phyloP scores from a whole-genome alignment of 2,113 vertebrate genomes.

The Pterophyllum scalare region DNA sequence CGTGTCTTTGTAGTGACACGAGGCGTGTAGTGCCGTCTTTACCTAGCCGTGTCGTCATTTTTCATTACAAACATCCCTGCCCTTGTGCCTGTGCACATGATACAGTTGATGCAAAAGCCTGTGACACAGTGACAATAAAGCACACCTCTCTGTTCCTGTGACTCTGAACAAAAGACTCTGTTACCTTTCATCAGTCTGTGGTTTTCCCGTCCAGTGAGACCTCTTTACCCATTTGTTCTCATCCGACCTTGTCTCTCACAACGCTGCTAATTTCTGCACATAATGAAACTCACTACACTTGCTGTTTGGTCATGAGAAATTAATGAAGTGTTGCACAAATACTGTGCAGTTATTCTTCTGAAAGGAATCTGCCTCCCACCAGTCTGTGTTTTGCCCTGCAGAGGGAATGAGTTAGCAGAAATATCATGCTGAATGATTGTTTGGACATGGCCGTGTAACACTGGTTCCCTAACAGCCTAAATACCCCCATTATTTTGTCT shows the following conservation, averaged over 20 bases:
- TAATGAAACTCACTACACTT: slow-evolving; percentile 52
- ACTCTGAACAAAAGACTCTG: slow-evolving; percentile 60
- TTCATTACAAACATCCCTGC: slow-evolving; percentile 64
- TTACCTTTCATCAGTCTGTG: slow-evolving; percentile 52
- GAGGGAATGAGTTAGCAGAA: slow-evolving; percentile 55
- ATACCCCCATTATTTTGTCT: slow-evolving; percentile 21
- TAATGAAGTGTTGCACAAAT: slow-evolving; percentile 66
- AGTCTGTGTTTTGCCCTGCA: slow-evolving; percentile 49
- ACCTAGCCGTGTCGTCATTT: slow-evolving; percentile 62
- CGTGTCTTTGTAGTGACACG: slow-evolving; percentile 66
- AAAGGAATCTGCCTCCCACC: slow-evolving; percentile 57
- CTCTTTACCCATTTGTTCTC: slow-evolving; percentile 62
- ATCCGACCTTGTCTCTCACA: slow-evolving; percentile 55
- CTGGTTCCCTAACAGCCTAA: slow-evolving; percentile 23
- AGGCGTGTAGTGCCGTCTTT: slow-evolving; percentile 48
- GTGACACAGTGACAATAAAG: slow-evolving; percentile 63
- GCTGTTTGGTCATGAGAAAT: slow-evolving; percentile 70
- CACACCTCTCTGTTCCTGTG: slow-evolving; percentile 48
- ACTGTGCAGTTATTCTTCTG: slow-evolving; percentile 50
- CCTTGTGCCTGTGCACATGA: slow-evolving; percentile 27
- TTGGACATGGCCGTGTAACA: slow-evolving; percentile 32
- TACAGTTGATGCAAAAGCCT: slow-evolving; percentile 50
- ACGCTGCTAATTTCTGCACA: slow-evolving; percentile 58
- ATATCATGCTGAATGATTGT: slow-evolving; percentile 39
- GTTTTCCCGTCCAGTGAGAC: slow-evolving; percentile 40